Percentiles rank a stretch among this genome's conserved stretches.
Conservation (phyloP, 2,797 vertebrate genomes). For the Argentina silus region DNA sequence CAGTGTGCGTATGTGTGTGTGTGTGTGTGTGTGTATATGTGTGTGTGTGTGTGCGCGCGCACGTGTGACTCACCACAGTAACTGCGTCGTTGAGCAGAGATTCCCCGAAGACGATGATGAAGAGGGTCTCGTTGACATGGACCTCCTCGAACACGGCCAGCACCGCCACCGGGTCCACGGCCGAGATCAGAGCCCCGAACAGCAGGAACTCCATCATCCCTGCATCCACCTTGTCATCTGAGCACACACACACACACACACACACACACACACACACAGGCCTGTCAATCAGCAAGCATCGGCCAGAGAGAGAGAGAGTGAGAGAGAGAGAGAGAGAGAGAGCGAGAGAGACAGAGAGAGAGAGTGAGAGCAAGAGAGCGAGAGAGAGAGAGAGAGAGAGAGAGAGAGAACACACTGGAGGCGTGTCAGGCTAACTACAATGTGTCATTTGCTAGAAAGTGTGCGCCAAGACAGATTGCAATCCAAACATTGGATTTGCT, state of each 20-base stretch:
- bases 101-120: constrained; percentile 97
- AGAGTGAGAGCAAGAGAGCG: no score
- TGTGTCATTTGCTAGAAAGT: no score
- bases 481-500: no score
- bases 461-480: no score
- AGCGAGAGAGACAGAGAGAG: no score
- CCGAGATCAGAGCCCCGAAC: constrained; percentile 93
- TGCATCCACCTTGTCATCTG: constrained; percentile 86
- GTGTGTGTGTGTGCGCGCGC: background rate
- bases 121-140: constrained; percentile 92
- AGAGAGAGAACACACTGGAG: no score
- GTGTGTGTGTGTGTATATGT: background rate
- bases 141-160: constrained; percentile 95
- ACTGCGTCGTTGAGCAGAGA: constrained; percentile 94
- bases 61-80: constrained; percentile 86
- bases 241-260: constrained; percentile 14
- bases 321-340: no score
- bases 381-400: no score
- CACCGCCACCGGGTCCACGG: constrained; percentile 93
- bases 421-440: no score
- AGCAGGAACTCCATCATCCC: constrained; percentile 94
- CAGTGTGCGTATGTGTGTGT: background rate
- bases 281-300: background rate
- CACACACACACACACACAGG: background rate
- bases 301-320: no score